Evolutionary conservation across 2,797 vertebrate genomes (phyloP).

Genomic region (Dryobates pubescens): DNA sequence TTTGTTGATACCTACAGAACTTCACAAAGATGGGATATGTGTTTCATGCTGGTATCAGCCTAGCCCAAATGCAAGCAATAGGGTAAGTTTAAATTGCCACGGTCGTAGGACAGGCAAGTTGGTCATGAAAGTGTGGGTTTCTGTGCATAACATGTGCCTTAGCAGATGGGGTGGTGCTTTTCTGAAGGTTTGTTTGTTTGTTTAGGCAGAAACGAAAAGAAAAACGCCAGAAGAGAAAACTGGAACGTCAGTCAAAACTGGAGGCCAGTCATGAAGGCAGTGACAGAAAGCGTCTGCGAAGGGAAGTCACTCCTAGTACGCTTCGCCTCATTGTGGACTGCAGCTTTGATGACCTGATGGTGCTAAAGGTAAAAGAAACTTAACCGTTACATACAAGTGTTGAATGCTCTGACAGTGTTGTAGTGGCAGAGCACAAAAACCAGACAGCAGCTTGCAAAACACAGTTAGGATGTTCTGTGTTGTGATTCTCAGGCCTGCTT

Average conservation of each 20-base stretch:
- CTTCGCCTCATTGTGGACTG: conserved; percentile 93
- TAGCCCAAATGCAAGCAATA: not conserved
- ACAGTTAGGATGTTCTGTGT: not conserved
- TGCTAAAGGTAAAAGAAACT: conserved; percentile 84
- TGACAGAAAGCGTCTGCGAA: conserved; percentile 81
- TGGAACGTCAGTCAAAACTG: conserved; percentile 79
- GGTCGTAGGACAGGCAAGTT: not conserved
- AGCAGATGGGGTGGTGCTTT: not conserved
- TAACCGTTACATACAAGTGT: not conserved
- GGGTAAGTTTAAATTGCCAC: not conserved
- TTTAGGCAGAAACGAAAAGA: conserved; percentile 91
- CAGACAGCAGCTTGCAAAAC: not conserved
- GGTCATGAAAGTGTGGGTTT: not conserved
- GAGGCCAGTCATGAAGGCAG: conserved; percentile 71
- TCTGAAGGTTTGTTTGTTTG: not conserved
- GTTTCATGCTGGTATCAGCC: not conserved
- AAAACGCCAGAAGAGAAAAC: conserved; percentile 89
- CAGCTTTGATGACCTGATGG: conserved; percentile 93
- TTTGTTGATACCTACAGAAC: not conserved
- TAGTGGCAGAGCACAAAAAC: not conserved
- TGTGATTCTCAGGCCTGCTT: not conserved
- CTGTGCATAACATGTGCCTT: not conserved
- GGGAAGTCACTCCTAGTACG: conserved; percentile 79
- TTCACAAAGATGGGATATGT: rapidly evolving
- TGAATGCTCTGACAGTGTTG: not conserved